A percentile compares a stretch with the other conserved stretches of the same genome.
These are phyloP conservation scores for Thera britannica DNA, from an alignment of 2,888 invertebrate genomes.

Conservation along the genomic window DNA sequence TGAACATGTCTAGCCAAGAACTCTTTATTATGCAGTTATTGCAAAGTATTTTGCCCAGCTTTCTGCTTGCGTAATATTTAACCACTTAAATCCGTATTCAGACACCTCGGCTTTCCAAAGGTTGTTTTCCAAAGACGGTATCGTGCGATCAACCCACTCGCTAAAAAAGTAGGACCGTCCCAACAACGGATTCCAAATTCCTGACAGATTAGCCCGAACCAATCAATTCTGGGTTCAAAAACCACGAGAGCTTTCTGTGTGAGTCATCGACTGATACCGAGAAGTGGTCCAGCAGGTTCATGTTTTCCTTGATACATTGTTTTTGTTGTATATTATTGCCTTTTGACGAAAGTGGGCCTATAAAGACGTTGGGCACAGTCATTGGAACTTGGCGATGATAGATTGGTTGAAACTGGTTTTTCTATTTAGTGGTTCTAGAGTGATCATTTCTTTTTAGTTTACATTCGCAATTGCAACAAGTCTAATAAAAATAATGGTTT, in stretches of 20 bases:
- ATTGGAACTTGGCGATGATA: conserved; percentile 8
- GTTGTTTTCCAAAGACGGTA: not conserved
- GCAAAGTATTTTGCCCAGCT: not conserved
- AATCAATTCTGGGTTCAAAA: conserved; percentile 40
- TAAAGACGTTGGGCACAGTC: not conserved
- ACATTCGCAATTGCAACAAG: too few relatives aligned
- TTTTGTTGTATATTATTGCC: conserved; percentile 23
- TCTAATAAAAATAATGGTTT: too few relatives aligned
- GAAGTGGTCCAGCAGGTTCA: conserved; percentile 47
- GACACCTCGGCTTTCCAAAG: too few relatives aligned
- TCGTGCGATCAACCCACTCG: conserved; percentile 21
- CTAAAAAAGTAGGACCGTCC: conserved; percentile 25
- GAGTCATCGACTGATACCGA: conserved; percentile 51
- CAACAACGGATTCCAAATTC: conserved; percentile 30
- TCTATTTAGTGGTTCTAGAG: not conserved
- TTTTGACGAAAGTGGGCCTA: conserved; percentile 4
- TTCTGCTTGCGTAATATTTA: not conserved
- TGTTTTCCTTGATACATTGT: conserved; percentile 36
- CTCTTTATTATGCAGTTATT: not conserved
- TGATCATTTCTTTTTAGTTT: too few relatives aligned
- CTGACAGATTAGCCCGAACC: conserved; percentile 36
- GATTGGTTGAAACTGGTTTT: not conserved
- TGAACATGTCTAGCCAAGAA: conserved; percentile 2
- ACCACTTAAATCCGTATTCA: not conserved
- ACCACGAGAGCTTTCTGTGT: conserved; percentile 45